phyloP scores from a whole-genome alignment of 2,113 vertebrate genomes.

The Oncorhynchus tshawytscha region DNA sequence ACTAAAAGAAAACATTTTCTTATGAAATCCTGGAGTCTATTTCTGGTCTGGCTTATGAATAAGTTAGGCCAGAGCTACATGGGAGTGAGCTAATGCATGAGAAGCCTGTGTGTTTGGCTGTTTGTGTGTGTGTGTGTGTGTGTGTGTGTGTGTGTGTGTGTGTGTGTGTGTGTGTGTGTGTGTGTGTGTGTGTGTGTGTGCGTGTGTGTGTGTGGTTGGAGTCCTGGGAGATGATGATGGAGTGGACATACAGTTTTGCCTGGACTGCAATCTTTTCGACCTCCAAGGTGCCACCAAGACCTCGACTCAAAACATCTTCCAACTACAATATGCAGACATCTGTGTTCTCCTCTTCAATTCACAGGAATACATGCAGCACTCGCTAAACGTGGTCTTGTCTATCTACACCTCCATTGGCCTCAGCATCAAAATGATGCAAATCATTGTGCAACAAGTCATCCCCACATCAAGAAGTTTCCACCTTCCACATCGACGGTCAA shows the following conservation, averaged over 20 bases:
- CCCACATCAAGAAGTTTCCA: too few relatives aligned
- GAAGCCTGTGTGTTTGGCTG: not conserved
- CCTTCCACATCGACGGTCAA: too few relatives aligned
- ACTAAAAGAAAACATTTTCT: constrained; percentile 53
- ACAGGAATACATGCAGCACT: not conserved
- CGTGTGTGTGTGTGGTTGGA: too few relatives aligned
- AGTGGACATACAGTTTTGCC: not conserved
- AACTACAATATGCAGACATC: not conserved
- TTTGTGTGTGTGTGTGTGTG: too few relatives aligned
- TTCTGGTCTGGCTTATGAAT: constrained; percentile 64
- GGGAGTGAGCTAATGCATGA: constrained; percentile 45
- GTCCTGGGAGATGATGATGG: not conserved
- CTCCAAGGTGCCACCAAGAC: not conserved
- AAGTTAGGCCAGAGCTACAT: constrained; percentile 51
- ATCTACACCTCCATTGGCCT: not conserved
- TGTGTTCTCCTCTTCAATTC: not conserved
- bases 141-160: too few relatives aligned
- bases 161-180: too few relatives aligned
- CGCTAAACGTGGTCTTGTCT: not conserved
- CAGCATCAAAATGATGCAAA: not conserved
- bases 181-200: not conserved
- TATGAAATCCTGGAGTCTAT: constrained; percentile 58
- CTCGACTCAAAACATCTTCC: not conserved
- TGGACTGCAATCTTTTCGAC: not conserved
- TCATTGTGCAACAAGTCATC: too few relatives aligned